A percentile compares a stretch with the other conserved stretches of the same genome.
phyloP scores from a whole-genome alignment of 2,113 vertebrate genomes.

The Ammodytes marinus region DNA sequence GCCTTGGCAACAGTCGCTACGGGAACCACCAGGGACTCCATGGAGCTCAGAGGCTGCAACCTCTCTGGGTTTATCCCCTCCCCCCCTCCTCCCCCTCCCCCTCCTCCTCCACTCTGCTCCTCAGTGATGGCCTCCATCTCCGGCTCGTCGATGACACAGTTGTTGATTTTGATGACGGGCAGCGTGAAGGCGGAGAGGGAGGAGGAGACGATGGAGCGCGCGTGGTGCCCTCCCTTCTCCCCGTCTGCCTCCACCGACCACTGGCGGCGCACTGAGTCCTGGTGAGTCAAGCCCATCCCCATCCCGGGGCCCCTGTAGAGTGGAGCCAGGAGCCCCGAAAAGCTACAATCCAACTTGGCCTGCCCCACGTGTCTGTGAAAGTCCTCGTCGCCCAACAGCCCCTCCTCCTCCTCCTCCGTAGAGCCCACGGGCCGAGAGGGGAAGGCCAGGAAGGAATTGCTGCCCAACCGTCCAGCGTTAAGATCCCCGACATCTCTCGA shows the following conservation, averaged over 20 bases:
- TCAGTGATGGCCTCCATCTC: constrained; percentile 95
- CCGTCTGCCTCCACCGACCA: constrained; percentile 78
- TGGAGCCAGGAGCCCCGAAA: constrained; percentile 87
- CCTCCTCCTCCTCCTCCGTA: constrained; percentile 90
- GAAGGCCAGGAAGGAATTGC: constrained; percentile 88
- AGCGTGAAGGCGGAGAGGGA: constrained; percentile 97
- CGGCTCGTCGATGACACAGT: constrained; percentile 98
- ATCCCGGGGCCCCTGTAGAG: constrained; percentile 85
- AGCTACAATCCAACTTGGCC: constrained; percentile 65
- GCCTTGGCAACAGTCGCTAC: constrained; percentile 85
- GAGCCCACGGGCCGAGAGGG: constrained; percentile 78
- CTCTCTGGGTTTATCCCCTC: constrained; percentile 79
- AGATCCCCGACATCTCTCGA: constrained; percentile 82
- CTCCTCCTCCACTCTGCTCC: constrained; percentile 84
- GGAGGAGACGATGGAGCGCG: constrained; percentile 96
- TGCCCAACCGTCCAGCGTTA: constrained; percentile 84
- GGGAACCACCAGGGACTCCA: constrained; percentile 92
- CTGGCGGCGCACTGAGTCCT: constrained; percentile 71
- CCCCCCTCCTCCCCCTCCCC: too few species aligned
- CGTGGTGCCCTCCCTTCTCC: constrained; percentile 89
- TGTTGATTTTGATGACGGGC: constrained; percentile 99
- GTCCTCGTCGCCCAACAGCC: constrained; percentile 79
- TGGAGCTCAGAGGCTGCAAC: constrained; percentile 85
- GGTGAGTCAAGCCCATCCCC: constrained; percentile 27
- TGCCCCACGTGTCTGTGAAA: constrained; percentile 50